A percentile compares a stretch with the other conserved stretches of the same genome.
Conservation (phyloP, 2,797 vertebrate genomes). For the Sebastes iracundus region DNA sequence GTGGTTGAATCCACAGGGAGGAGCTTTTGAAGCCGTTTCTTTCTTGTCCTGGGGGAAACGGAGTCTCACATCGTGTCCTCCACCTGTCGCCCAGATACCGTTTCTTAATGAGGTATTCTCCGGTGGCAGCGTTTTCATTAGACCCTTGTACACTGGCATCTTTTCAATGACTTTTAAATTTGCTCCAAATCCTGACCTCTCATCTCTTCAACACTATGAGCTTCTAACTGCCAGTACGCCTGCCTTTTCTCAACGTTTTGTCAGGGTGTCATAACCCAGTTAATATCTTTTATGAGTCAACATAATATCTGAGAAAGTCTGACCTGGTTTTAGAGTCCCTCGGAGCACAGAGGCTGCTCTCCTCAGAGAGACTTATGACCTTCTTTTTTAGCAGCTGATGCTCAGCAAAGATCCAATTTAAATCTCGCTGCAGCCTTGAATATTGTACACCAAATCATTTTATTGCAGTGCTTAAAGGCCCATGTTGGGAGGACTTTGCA, state of each 20-base stretch:
- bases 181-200: conserved; percentile 3
- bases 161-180: conserved; percentile 6
- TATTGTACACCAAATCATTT: conserved; percentile 23
- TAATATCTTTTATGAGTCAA: conserved; percentile 42
- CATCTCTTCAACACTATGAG: not conserved
- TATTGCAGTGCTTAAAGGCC: conserved; percentile 16
- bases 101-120: conserved; percentile 28
- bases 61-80: not conserved
- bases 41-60: not conserved
- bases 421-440: conserved; percentile 31
- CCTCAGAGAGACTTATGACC: conserved; percentile 36
- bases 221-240: not conserved
- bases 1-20: not conserved
- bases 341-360: not conserved
- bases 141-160: not conserved
- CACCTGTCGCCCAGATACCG: conserved; percentile 3
- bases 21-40: not conserved
- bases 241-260: not conserved
- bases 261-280: conserved; percentile 20
- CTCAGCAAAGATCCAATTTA: not conserved
- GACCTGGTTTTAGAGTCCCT: conserved; percentile 24
- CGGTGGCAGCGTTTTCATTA: not conserved
- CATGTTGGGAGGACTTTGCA: not conserved
- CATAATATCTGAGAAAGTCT: conserved; percentile 28
- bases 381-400: conserved; percentile 10